A percentile compares a stretch with the other conserved stretches of the same genome.
Evolutionary conservation across 2,888 invertebrate species (phyloP).

Genomic region (Drosophila antonietae): DNA sequence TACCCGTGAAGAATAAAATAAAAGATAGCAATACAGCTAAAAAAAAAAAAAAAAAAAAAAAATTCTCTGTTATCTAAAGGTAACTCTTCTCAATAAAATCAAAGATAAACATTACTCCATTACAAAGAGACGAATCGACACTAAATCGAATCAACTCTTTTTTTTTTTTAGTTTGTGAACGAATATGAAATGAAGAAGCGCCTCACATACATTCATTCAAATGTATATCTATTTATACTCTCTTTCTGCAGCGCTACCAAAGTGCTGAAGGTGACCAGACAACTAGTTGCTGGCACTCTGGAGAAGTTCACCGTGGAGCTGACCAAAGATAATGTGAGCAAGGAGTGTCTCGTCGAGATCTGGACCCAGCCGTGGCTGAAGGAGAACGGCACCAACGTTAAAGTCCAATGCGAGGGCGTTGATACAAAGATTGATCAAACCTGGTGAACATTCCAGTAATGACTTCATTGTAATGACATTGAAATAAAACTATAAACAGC

Average conservation of each 20-base stretch:
- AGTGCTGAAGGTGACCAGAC: constrained; percentile 61
- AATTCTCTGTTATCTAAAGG: too few species aligned
- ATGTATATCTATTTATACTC: too few species aligned
- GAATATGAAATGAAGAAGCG: neutral
- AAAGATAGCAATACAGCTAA: neutral
- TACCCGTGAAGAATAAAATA: neutral
- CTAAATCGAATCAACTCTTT: neutral
- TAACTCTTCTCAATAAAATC: too few species aligned
- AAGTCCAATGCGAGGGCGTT: constrained; percentile 53
- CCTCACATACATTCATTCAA: neutral
- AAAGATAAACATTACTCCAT: too few species aligned
- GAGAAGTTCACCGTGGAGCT: constrained; percentile 61
- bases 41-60: too few species aligned
- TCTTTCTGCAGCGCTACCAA: constrained; percentile 44
- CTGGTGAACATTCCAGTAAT: constrained; percentile 34
- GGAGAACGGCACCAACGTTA: constrained; percentile 57
- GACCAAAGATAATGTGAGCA: constrained; percentile 31
- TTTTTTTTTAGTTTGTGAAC: neutral
- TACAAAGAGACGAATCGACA: neutral
- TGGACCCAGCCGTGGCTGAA: constrained; percentile 65
- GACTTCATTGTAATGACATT: neutral
- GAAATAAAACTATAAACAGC: constrained; percentile 4
- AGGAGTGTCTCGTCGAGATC: constrained; percentile 54
- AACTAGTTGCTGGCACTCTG: constrained; percentile 62
- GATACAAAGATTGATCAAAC: constrained; percentile 40